A percentile compares a stretch with the other conserved stretches of the same genome.
These are phyloP conservation scores for Phytoseiulus persimilis DNA, from an alignment of 2,888 invertebrate species.

Conservation along the genomic window DNA sequence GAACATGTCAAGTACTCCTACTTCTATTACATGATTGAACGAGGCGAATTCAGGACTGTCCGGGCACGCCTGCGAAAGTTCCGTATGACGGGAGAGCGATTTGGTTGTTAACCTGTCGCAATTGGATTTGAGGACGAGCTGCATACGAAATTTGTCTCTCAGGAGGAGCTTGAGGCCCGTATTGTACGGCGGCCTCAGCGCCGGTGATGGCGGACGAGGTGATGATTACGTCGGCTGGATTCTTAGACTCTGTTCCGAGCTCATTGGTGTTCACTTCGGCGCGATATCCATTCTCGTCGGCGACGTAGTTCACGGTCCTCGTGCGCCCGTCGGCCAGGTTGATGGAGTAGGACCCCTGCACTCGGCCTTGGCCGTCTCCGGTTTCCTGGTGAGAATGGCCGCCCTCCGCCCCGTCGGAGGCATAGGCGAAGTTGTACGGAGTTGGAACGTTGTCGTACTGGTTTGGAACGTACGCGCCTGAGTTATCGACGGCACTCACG, in stretches of 20 bases:
- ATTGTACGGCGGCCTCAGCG: slow-evolving; percentile 17
- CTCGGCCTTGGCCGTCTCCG: slow-evolving; percentile 13
- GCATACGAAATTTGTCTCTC: neutral
- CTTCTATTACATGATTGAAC: neutral
- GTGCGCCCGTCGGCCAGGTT: slow-evolving; percentile 7
- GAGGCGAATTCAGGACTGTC: neutral
- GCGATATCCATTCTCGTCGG: slow-evolving; percentile 29
- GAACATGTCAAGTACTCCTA: too few relatives aligned
- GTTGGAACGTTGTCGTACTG: neutral
- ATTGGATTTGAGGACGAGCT: neutral
- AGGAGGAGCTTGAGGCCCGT: slow-evolving; percentile 26
- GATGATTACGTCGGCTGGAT: slow-evolving; percentile 35
- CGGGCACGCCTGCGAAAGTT: neutral
- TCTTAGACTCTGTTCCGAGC: slow-evolving; percentile 10
- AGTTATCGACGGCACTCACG: neutral
- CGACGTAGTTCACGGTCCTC: neutral
- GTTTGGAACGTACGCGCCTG: neutral
- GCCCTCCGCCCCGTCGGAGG: neutral
- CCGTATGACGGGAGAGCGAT: slow-evolving; percentile 28
- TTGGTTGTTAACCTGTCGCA: slow-evolving; percentile 32
- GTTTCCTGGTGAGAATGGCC: neutral
- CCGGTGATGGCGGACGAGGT: slow-evolving; percentile 31
- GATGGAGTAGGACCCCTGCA: slow-evolving; percentile 8
- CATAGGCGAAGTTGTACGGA: neutral
- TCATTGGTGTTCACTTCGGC: slow-evolving; percentile 31